These are phyloP conservation scores for Gymnoscopelus microlampas DNA, from an alignment of 2,797 vertebrate genomes.

Conservation along the genomic window DNA sequence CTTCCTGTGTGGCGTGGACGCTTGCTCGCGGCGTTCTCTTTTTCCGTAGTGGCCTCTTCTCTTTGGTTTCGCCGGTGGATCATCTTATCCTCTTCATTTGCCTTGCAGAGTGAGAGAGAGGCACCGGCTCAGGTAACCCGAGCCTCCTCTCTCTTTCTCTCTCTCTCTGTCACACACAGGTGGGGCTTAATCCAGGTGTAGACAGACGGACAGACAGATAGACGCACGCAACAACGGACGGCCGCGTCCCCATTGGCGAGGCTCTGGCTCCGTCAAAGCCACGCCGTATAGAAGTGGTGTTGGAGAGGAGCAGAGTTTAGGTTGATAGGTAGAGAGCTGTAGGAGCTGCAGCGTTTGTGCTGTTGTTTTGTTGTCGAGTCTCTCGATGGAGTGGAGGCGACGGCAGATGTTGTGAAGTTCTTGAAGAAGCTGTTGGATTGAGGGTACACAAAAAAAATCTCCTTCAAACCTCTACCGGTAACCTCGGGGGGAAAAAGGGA, in stretches of 20 bases:
- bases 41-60: slow-evolving; percentile 14
- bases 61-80: slow-evolving; percentile 23
- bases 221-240: too few relatives aligned
- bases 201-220: not conserved
- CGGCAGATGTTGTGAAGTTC: too few relatives aligned
- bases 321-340: not conserved
- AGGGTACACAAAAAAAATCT: too few relatives aligned
- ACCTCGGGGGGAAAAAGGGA: too few relatives aligned
- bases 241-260: slow-evolving; percentile 30
- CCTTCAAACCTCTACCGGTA: too few relatives aligned
- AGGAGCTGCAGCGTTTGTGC: slow-evolving; percentile 6
- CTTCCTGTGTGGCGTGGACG: too few relatives aligned
- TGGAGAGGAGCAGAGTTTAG: not conserved
- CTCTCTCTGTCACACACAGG: slow-evolving; percentile 20
- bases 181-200: slow-evolving; percentile 46
- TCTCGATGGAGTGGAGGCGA: too few relatives aligned
- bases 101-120: slow-evolving; percentile 32
- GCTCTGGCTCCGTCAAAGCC: not conserved
- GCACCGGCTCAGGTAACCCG: slow-evolving; percentile 60
- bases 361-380: too few relatives aligned
- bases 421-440: too few relatives aligned
- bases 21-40: not conserved
- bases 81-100: slow-evolving; percentile 41
- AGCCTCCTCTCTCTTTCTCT: slow-evolving; percentile 47
- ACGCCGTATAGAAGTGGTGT: not conserved